Evolutionary conservation across 2,888 invertebrate genomes (phyloP).

Genomic region (Plebejus anna): DNA sequence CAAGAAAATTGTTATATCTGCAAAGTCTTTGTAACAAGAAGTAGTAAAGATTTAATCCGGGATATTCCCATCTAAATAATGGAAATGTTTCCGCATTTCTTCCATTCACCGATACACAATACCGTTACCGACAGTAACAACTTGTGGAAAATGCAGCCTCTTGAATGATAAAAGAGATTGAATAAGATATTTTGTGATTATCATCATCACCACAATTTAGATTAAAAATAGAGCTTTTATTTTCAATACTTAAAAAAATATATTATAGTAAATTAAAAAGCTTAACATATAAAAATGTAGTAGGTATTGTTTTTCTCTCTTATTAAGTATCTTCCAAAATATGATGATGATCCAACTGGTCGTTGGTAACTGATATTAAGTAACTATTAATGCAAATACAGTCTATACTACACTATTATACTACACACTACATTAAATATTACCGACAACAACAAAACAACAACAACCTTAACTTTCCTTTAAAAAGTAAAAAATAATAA

Average conservation of each 20-base stretch:
- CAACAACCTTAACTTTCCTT: too few relatives aligned
- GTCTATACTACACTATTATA: too few relatives aligned
- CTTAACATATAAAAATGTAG: too few relatives aligned
- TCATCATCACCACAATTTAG: not conserved
- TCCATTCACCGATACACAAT: not conserved
- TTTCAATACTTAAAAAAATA: not conserved
- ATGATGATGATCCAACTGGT: too few relatives aligned
- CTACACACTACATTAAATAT: too few relatives aligned
- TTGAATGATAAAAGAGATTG: slow-evolving; percentile 3
- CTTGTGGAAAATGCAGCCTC: not conserved
- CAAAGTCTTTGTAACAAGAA: not conserved
- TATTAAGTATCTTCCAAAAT: too few relatives aligned
- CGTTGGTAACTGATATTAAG: too few relatives aligned
- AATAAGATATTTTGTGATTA: not conserved
- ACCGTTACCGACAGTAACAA: not conserved
- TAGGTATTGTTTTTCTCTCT: too few relatives aligned
- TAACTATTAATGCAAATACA: too few relatives aligned
- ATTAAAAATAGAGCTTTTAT: not conserved
- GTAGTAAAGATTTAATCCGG: not conserved
- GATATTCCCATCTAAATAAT: slow-evolving; percentile 3
- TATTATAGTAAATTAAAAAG: too few relatives aligned
- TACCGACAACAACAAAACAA: too few relatives aligned
- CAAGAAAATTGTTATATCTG: not conserved
- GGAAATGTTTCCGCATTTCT: not conserved
- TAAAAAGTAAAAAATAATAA: too few relatives aligned